These are phyloP conservation scores for Penaeus chinensis DNA, from an alignment of 1,140 invertebrate genomes.

Conservation along the genomic window DNA sequence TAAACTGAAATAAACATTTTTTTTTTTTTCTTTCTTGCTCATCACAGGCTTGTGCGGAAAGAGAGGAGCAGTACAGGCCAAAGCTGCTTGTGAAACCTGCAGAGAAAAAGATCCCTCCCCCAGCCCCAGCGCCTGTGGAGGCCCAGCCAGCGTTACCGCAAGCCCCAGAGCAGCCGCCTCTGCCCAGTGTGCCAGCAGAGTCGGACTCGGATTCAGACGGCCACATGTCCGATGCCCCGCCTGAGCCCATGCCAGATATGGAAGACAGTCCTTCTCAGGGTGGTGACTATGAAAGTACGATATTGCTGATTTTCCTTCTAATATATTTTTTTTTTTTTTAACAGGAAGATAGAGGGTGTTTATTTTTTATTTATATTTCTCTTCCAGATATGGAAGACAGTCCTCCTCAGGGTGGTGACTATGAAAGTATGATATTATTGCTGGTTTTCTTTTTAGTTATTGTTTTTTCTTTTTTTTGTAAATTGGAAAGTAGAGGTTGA, in stretches of 20 bases:
- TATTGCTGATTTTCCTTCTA: no score
- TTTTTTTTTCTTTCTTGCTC: background rate
- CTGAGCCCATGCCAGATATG: conserved; percentile 43
- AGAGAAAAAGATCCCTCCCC: conserved; percentile 42
- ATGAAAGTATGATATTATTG: no score
- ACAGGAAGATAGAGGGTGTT: no score
- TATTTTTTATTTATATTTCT: no score
- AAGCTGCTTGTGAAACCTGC: conserved; percentile 67
- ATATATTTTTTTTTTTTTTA: no score
- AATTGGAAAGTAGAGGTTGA: no score
- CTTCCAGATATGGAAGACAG: conserved; percentile 38
- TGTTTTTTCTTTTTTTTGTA: no score
- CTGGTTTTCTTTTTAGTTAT: no score
- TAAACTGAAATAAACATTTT: background rate
- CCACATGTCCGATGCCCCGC: conserved; percentile 42
- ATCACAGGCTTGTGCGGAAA: conserved; percentile 76
- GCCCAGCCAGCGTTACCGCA: conserved; percentile 42
- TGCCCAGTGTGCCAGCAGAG: background rate
- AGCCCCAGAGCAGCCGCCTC: conserved; percentile 36
- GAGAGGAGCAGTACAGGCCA: conserved; percentile 86
- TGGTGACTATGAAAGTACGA: conserved; percentile 14
- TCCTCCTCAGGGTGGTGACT: conserved; percentile 36
- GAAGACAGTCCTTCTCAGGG: conserved; percentile 43
- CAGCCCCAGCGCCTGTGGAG: conserved; percentile 27
- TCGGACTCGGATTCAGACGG: conserved; percentile 53